A percentile compares a stretch with the other conserved stretches of the same genome.
Conservation (phyloP, 2,888 invertebrate species). For the Phortica okadai region DNA sequence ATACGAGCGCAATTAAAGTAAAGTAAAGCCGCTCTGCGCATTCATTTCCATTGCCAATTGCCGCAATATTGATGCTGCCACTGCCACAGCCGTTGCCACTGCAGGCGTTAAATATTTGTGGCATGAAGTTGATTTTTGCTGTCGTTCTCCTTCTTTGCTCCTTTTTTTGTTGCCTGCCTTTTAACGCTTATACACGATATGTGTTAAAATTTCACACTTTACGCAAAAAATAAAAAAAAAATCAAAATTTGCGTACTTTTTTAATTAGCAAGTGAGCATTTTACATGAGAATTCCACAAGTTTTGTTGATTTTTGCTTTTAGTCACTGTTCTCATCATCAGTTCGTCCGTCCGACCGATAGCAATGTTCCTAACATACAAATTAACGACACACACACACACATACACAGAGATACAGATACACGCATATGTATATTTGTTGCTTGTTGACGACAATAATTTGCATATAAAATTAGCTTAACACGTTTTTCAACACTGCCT, state of each 20-base stretch:
- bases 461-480: constrained; percentile 69
- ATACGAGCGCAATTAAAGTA: constrained; percentile 13
- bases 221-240: constrained; percentile 44
- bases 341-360: background rate
- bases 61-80: background rate
- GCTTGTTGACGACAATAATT: constrained; percentile 64
- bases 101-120: constrained; percentile 4
- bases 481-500: constrained; percentile 51
- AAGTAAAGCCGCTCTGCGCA: background rate
- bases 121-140: background rate
- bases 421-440: background rate
- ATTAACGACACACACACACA: constrained; percentile 60
- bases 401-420: background rate
- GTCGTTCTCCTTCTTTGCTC: background rate
- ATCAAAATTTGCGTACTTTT: background rate
- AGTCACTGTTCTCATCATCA: background rate
- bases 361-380: constrained; percentile 37
- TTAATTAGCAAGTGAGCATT: background rate
- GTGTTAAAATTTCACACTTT: constrained; percentile 68
- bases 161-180: too few relatives aligned
- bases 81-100: background rate
- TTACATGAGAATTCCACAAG: background rate
- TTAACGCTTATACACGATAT: background rate
- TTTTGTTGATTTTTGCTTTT: background rate
- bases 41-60: background rate